These are phyloP conservation scores for Baryphthengus martii DNA, from an alignment of 2,113 vertebrate genomes.

Conservation along the genomic window DNA sequence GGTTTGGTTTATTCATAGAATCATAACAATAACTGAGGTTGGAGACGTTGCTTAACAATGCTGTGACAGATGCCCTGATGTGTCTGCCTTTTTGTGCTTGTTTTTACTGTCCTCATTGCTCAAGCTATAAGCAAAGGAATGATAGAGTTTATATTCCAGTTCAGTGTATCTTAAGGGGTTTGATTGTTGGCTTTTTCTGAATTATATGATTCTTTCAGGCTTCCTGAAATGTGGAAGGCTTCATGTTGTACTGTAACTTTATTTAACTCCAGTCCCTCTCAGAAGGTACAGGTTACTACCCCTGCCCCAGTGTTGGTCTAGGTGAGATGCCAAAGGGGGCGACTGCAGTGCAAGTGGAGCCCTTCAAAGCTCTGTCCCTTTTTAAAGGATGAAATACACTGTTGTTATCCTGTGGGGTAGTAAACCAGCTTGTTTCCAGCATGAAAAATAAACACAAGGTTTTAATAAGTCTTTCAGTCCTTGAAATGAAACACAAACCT, in stretches of 20 bases:
- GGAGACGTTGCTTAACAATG: neutral
- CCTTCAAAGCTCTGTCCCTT: neutral
- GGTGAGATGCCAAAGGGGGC: neutral
- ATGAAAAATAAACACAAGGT: neutral
- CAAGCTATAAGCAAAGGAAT: neutral
- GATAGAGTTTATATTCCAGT: neutral
- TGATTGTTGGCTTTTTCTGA: neutral
- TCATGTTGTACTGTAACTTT: neutral
- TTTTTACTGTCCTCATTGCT: neutral
- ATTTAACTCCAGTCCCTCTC: neutral
- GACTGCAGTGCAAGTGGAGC: neutral
- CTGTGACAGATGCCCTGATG: neutral
- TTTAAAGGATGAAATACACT: neutral
- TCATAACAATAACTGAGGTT: neutral
- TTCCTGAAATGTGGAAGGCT: neutral
- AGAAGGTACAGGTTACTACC: neutral
- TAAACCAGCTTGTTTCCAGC: neutral
- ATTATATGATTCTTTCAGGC: neutral
- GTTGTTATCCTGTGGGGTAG: neutral
- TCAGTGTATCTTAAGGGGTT: neutral
- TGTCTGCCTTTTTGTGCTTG: neutral
- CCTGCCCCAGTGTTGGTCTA: neutral
- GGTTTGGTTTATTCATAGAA: neutral
- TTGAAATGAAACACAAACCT: neutral
- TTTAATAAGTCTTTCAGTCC: neutral